Conservation (phyloP, 2,797 vertebrate species). For the Pseudochirops corinnae region DNA sequence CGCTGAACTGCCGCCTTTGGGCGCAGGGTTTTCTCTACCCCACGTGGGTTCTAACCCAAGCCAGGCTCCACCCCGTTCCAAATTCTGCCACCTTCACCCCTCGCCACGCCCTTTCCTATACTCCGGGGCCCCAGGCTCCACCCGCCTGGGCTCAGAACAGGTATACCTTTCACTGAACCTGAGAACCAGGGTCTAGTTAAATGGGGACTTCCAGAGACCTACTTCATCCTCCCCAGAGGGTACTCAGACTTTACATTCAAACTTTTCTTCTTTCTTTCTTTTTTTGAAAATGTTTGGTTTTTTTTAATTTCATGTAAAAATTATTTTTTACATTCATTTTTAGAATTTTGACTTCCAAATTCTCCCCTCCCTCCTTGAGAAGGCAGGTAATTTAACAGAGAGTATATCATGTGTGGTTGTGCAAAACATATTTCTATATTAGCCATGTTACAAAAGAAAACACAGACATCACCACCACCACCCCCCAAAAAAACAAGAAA, state of each 20-base stretch:
- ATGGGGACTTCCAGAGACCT: too few species aligned
- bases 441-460: too few species aligned
- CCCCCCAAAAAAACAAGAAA: too few species aligned
- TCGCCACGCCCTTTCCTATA: too few species aligned
- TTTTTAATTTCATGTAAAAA: not conserved
- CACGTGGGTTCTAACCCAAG: not conserved
- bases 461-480: too few species aligned
- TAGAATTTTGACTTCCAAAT: not conserved
- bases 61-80: not conserved
- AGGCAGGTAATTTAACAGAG: not conserved
- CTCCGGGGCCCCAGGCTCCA: not conserved
- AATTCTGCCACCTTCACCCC: not conserved
- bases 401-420: too few species aligned
- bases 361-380: not conserved
- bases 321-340: not conserved
- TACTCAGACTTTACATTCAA: not conserved
- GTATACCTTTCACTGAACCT: not conserved
- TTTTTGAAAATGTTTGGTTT: not conserved
- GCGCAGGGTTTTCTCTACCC: too few species aligned
- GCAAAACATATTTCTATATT: too few species aligned
- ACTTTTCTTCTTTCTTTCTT: not conserved
- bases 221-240: too few species aligned
- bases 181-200: too few species aligned
- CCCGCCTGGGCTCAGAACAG: not conserved
- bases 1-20: rapidly evolving